A percentile compares a stretch with the other conserved stretches of the same genome.
phyloP scores from a whole-genome alignment of 2,888 invertebrate species.

The Stenchaetothrips biformis region DNA sequence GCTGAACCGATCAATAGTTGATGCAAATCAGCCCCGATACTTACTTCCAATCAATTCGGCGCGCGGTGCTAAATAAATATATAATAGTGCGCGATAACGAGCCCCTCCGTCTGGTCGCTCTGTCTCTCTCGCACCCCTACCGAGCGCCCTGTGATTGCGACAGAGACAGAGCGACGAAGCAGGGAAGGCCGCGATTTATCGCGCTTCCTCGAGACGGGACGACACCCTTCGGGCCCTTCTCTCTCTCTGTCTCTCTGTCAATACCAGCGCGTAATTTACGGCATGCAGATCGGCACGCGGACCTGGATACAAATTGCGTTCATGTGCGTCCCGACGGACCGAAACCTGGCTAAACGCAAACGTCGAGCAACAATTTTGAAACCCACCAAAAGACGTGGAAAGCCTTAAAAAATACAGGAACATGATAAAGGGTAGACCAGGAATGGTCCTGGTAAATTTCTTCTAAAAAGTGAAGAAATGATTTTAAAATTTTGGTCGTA shows the following conservation, averaged over 20 bases:
- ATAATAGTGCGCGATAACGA: conserved; percentile 18
- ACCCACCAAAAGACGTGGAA: too few species aligned
- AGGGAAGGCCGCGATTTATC: conserved; percentile 1
- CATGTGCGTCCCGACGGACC: background rate
- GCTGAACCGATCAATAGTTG: background rate
- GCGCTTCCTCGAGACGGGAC: background rate
- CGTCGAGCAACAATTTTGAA: too few species aligned
- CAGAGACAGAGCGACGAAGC: background rate
- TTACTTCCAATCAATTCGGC: conserved; percentile 24
- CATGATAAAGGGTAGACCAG: too few species aligned
- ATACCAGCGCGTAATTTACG: conserved; percentile 5
- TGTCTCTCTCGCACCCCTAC: background rate
- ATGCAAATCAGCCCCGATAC: conserved; percentile 21
- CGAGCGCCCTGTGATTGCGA: background rate
- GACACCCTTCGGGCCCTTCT: background rate
- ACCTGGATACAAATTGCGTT: conserved; percentile 13
- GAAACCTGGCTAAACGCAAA: too few species aligned
- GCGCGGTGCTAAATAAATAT: conserved; percentile 16
- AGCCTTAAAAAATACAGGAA: too few species aligned
- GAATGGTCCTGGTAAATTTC: too few species aligned
- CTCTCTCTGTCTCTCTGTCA: background rate
- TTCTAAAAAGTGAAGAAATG: too few species aligned
- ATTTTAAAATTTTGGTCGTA: too few species aligned
- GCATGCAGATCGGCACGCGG: conserved; percentile 1
- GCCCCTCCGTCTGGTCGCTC: background rate